Evolutionary conservation across 2,113 vertebrate species (phyloP).

Genomic region (Bagarius yarrelli): DNA sequence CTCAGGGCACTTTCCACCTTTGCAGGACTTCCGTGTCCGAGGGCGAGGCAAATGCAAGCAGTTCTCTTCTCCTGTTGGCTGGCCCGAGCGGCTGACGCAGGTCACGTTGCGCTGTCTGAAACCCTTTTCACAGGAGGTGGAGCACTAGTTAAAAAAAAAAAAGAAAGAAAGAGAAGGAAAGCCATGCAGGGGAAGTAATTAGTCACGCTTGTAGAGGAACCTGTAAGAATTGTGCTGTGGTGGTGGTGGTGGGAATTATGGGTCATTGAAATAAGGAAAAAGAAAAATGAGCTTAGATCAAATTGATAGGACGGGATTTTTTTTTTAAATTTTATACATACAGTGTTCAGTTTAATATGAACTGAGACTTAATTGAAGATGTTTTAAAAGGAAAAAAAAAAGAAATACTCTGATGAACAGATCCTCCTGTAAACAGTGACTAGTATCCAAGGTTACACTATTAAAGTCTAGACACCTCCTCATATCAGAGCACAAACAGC

Average conservation of each 20-base stretch:
- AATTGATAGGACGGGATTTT: neutral
- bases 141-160: constrained; percentile 77
- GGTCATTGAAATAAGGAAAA: neutral
- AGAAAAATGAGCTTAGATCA: neutral
- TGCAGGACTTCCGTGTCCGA: constrained; percentile 82
- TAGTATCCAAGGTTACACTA: neutral
- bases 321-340: neutral
- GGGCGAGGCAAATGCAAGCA: constrained; percentile 84
- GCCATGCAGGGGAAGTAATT: constrained; percentile 30
- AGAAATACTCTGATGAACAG: neutral
- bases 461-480: neutral
- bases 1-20: constrained; percentile 85
- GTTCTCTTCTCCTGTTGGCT: constrained; percentile 78
- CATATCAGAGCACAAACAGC: neutral
- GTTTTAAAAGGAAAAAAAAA: neutral
- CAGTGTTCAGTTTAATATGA: too few species aligned
- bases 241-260: neutral
- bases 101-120: constrained; percentile 85
- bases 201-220: neutral
- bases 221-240: neutral
- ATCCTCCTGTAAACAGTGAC: neutral
- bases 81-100: constrained; percentile 84
- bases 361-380: neutral
- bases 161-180: constrained; percentile 6
- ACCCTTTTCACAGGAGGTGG: constrained; percentile 88